These are phyloP conservation scores for Strigamia transsilvanica DNA, from an alignment of 2,888 invertebrate species.

Conservation along the genomic window DNA sequence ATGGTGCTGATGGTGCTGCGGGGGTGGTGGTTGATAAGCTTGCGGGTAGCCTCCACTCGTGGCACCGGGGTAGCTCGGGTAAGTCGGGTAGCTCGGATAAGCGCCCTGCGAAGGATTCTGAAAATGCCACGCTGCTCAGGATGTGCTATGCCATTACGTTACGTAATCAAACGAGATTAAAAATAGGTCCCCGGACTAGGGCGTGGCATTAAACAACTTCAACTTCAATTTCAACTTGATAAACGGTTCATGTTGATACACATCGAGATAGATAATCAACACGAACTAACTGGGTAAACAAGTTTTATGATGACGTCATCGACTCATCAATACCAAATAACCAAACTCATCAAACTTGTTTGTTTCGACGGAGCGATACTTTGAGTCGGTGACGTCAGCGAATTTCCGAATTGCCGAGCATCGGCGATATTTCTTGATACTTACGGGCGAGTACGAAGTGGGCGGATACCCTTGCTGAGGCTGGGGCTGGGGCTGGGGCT, in stretches of 20 bases:
- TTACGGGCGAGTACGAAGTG: background rate
- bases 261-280: no score
- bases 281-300: no score
- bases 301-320: background rate
- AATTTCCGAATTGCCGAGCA: no score
- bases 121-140: background rate
- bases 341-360: background rate
- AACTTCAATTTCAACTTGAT: no score
- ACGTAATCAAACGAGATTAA: no score
- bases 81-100: background rate
- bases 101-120: background rate
- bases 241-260: no score
- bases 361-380: no score
- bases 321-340: background rate
- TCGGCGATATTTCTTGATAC: background rate
- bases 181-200: background rate
- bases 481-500: background rate
- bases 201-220: background rate
- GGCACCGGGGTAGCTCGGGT: background rate
- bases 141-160: background rate
- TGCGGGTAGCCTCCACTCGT: background rate
- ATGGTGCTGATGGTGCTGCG: background rate
- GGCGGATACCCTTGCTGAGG: background rate
- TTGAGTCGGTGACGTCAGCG: no score
- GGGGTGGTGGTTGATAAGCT: background rate